Conservation (phyloP, 2,888 invertebrate species). For the Nephrotoma appendiculata region DNA sequence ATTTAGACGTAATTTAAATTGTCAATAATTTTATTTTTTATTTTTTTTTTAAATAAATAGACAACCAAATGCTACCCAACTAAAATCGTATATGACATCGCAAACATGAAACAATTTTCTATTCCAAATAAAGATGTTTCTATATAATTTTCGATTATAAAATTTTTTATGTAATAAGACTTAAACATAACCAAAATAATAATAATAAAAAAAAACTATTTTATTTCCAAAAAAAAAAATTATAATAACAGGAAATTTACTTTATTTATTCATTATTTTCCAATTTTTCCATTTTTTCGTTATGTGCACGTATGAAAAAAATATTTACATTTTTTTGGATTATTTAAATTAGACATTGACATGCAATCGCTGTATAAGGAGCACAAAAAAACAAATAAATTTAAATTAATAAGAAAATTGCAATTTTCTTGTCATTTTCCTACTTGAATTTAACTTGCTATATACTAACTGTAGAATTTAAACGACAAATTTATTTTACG, state of each 20-base stretch:
- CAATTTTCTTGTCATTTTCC: neutral
- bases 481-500: neutral
- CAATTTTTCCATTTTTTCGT: neutral
- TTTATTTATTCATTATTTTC: neutral
- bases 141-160: neutral
- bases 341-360: neutral
- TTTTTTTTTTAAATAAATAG: neutral
- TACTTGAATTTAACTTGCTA: neutral
- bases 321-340: neutral
- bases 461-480: neutral
- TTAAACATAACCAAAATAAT: neutral
- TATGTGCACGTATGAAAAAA: neutral
- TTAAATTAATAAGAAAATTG: neutral
- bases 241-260: neutral
- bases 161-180: neutral
- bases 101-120: neutral
- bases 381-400: neutral
- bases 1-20: neutral
- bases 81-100: neutral
- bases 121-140: neutral
- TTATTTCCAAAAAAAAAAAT: neutral
- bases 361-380: neutral
- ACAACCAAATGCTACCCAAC: neutral
- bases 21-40: neutral
- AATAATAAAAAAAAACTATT: neutral